These are phyloP conservation scores for Spermophilus dauricus DNA, from an alignment of 2,113 vertebrate genomes.

Conservation along the genomic window DNA sequence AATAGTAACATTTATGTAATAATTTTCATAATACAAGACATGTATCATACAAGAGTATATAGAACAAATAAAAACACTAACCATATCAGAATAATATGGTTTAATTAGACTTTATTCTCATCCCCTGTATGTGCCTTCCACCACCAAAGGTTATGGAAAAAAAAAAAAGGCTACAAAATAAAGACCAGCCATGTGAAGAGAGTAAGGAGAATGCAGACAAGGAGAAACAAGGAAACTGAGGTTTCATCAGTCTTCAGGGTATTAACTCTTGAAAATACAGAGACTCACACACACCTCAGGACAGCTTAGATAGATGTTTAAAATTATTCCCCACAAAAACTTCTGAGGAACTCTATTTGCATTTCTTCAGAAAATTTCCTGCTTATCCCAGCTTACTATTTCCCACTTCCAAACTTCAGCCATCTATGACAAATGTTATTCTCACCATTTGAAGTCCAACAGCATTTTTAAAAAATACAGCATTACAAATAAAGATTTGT, in stretches of 20 bases:
- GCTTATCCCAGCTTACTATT: neutral
- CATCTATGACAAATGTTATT: slow-evolving; percentile 49
- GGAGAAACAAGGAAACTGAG: neutral
- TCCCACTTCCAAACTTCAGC: slow-evolving; percentile 53
- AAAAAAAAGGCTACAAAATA: neutral
- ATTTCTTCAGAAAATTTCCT: slow-evolving; percentile 45
- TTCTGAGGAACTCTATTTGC: neutral
- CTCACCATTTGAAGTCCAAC: slow-evolving; percentile 38
- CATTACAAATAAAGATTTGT: slow-evolving; percentile 30
- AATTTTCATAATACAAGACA: neutral
- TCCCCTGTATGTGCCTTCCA: too few relatives aligned
- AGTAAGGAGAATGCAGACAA: neutral
- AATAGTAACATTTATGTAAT: neutral
- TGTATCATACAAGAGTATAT: neutral
- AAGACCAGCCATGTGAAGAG: neutral
- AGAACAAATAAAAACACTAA: neutral
- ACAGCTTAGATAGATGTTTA: neutral
- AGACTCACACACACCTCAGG: neutral
- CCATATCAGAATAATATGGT: neutral
- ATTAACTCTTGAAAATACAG: neutral
- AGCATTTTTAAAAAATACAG: slow-evolving; percentile 42
- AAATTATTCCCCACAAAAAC: neutral
- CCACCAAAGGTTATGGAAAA: neutral
- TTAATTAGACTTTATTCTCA: too few relatives aligned
- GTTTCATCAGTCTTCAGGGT: neutral